Evolutionary conservation across 2,797 vertebrate species (phyloP), one percentile per base, ranked within the genome.

Genomic region (Cossypha niveicapilla): DNA sequence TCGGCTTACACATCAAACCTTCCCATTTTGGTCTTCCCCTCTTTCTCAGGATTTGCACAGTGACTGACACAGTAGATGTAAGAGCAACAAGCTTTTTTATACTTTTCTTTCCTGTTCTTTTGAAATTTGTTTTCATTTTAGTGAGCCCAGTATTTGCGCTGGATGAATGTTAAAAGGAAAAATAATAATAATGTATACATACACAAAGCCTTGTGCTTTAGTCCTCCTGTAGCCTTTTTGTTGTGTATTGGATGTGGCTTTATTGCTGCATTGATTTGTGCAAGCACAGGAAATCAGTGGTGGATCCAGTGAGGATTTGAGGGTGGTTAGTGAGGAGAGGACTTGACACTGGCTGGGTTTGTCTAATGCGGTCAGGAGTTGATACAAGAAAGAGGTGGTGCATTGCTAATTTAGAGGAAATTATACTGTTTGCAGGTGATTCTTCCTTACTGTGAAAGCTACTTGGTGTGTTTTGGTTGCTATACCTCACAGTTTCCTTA

Each of bases 31-130:
- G 94, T 96, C 92, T 96, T 95, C 70, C 92, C 97, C 75, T 96
- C 90, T 96, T 96, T 97, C 94, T 98, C 97, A 98, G 98, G 98
- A 98, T 98, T 97, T 98, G 97, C 94, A 98, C 97, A 98, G 97
- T 98, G 96, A 97, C 97, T 98, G 97, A 97, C 97, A 97, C 97
- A 95, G 51, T 96, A 98, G 96, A 97, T 96, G 87, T 97, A 97
- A 98, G 96, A 98, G 88, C 98, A 97, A 96, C 96, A 97, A 97
- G 92, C 94, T 97, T 97, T 98, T 97, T 91, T 67, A 91, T 90
- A 48, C 35, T 90, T 41, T 82, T 73, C 86, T 45, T 91, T 92
- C 16, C 9, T 62, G 24, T 96, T 95, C 80, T 91, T 90, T 92
- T 88, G 47, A n/a, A 13, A 28, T 83, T 80, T 78, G 3, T 92